A percentile compares a stretch with the other conserved stretches of the same genome.
Conservation (phyloP, 2,888 invertebrate genomes). For the Odontocolon sp. region DNA sequence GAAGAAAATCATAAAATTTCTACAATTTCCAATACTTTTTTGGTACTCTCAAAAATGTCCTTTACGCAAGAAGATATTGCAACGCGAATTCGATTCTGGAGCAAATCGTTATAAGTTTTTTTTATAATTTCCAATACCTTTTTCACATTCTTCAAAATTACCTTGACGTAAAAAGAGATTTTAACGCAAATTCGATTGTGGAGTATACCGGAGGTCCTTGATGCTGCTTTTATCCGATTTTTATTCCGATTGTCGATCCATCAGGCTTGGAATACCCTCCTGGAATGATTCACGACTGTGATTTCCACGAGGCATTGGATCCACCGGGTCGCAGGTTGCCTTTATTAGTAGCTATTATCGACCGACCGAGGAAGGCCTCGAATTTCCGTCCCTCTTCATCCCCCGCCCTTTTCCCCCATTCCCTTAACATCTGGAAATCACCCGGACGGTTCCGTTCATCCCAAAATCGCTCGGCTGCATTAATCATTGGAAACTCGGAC, state of each 20-base stretch:
- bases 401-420: background rate
- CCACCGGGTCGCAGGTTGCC: constrained; percentile 22
- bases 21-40: too few species aligned
- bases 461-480: constrained; percentile 39
- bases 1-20: too few species aligned
- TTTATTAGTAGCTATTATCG: constrained; percentile 49
- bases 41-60: too few species aligned
- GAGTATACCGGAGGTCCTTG: background rate
- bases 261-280: constrained; percentile 4
- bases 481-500: constrained; percentile 43
- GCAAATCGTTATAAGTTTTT: too few species aligned
- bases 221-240: background rate
- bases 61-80: too few species aligned
- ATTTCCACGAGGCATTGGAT: constrained; percentile 9
- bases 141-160: background rate
- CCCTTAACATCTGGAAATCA: background rate
- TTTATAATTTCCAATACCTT: too few species aligned
- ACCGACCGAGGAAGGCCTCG: constrained; percentile 34
- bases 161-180: too few species aligned
- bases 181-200: background rate
- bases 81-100: too few species aligned
- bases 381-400: constrained; percentile 14
- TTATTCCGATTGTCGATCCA: too few species aligned
- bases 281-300: constrained; percentile 37
- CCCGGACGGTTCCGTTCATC: constrained; percentile 2